phyloP scores from a whole-genome alignment of 2,113 vertebrate species.

The Ascaphus truei region DNA sequence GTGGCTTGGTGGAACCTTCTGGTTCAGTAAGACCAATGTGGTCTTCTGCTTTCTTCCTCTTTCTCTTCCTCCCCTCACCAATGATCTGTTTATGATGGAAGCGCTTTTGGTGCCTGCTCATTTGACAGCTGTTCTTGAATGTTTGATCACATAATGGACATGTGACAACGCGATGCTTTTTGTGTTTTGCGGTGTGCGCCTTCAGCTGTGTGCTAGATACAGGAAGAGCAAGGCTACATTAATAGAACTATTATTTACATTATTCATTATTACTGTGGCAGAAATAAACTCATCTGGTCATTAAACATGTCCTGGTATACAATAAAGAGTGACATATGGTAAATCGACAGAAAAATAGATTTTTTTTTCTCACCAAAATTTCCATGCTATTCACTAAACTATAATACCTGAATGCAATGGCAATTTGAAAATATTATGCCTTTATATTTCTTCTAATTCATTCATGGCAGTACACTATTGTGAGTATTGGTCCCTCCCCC shows the following conservation, averaged over 20 bases:
- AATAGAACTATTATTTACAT: background rate
- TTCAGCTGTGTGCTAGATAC: slow-evolving; percentile 33
- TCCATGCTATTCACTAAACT: too few species aligned
- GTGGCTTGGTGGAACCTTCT: slow-evolving; percentile 6
- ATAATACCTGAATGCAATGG: too few species aligned
- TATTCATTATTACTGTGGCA: too few species aligned
- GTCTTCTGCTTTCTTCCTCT: slow-evolving; percentile 24
- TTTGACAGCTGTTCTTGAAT: slow-evolving; percentile 25
- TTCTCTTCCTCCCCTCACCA: slow-evolving; percentile 8
- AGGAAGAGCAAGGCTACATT: background rate
- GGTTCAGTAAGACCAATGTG: background rate
- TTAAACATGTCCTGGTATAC: too few species aligned
- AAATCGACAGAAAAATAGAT: too few species aligned
- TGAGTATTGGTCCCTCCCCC: too few species aligned
- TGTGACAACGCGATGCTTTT: background rate
- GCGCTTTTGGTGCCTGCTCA: slow-evolving; percentile 24
- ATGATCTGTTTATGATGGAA: background rate
- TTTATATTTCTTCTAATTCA: too few species aligned
- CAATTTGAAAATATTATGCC: too few species aligned
- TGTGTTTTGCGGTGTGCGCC: slow-evolving; percentile 15
- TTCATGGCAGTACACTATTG: too few species aligned
- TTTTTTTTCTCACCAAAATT: too few species aligned
- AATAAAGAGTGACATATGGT: too few species aligned
- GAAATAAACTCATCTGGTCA: too few species aligned
- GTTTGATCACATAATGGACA: background rate